A percentile compares a stretch with the other conserved stretches of the same genome.
Conservation (phyloP, 2,797 vertebrate genomes). For the Hephaestus fuliginosus region DNA sequence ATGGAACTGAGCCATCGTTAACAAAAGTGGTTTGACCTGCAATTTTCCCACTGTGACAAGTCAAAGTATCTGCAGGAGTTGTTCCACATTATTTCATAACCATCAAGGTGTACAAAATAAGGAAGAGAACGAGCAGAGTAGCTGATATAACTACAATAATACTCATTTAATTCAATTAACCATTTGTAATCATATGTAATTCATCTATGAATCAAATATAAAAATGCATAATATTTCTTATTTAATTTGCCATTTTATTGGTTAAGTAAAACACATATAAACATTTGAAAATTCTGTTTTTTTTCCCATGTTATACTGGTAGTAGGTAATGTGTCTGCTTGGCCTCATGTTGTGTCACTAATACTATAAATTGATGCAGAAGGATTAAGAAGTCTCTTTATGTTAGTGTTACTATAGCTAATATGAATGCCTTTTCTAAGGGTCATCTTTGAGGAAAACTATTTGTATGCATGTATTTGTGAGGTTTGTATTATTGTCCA, state of each 20-base stretch:
- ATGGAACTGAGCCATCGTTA: background rate
- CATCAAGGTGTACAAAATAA: background rate
- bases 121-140: background rate
- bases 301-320: background rate
- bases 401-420: background rate
- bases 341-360: background rate
- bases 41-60: background rate
- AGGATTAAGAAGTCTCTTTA: background rate
- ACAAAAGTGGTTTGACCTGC: background rate
- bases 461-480: too few species aligned
- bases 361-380: background rate
- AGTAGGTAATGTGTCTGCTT: background rate
- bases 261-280: background rate
- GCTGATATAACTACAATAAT: background rate
- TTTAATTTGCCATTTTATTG: background rate
- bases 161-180: background rate
- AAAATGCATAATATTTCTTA: too few species aligned
- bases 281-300: background rate
- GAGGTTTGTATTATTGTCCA: too few species aligned
- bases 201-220: too few species aligned
- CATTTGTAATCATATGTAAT: background rate
- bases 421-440: background rate
- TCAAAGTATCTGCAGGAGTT: background rate
- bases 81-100: background rate
- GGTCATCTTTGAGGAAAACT: background rate